Percentiles rank a stretch among this genome's conserved stretches.
These are phyloP conservation scores for Euzophera pinguis DNA, from an alignment of 2,888 invertebrate species.

Conservation along the genomic window DNA sequence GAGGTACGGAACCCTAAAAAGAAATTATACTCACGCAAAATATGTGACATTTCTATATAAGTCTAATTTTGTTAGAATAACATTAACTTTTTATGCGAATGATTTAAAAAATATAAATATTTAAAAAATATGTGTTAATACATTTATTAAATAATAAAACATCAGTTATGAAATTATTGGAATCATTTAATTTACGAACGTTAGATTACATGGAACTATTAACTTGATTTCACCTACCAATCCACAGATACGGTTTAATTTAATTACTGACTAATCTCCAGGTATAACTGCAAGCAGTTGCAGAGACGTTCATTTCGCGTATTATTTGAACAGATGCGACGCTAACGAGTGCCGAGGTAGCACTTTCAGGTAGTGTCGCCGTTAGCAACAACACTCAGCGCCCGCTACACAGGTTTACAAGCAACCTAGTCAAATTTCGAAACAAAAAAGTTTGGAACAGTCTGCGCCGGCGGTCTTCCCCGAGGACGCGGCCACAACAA, in stretches of 20 bases:
- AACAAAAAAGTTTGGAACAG: slow-evolving; percentile 64
- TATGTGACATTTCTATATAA: too few species aligned
- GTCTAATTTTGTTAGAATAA: too few species aligned
- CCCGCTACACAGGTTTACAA: slow-evolving; percentile 44
- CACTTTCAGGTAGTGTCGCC: slow-evolving; percentile 19
- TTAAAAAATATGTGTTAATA: too few species aligned
- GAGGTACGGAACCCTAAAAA: too few species aligned
- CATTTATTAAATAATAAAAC: too few species aligned
- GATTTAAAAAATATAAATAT: too few species aligned
- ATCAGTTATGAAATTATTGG: too few species aligned
- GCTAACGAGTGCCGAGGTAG: slow-evolving; percentile 17
- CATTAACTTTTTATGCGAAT: too few species aligned
- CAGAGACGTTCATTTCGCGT: not conserved
- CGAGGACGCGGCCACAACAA: slow-evolving; percentile 70
- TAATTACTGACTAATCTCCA: too few species aligned
- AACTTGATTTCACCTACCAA: not conserved
- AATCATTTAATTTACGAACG: too few species aligned
- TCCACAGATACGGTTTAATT: too few species aligned
- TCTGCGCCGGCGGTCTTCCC: slow-evolving; percentile 57
- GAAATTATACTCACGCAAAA: too few species aligned
- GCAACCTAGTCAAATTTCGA: slow-evolving; percentile 57
- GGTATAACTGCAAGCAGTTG: not conserved
- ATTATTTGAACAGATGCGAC: slow-evolving; percentile 4
- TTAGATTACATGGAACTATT: not conserved
- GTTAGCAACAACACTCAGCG: slow-evolving; percentile 31